These are phyloP conservation scores for Himalopsyche tibetana DNA, from an alignment of 2,888 invertebrate species.

Conservation along the genomic window DNA sequence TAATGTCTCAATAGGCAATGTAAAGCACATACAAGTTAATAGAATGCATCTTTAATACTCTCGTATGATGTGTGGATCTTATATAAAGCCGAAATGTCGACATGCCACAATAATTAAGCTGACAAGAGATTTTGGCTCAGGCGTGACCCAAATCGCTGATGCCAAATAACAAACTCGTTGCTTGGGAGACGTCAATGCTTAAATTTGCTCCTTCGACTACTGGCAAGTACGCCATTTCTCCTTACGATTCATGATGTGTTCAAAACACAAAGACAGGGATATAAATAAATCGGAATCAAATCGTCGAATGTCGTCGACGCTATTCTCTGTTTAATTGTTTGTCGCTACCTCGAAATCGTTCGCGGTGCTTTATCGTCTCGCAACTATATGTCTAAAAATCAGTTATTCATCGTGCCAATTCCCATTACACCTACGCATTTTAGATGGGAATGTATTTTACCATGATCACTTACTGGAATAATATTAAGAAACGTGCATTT, in stretches of 20 bases:
- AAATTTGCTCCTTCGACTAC: constrained; percentile 59
- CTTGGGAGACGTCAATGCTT: constrained; percentile 61
- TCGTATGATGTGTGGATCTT: constrained; percentile 59
- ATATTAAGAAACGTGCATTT: too few relatives aligned
- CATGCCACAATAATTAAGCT: constrained; percentile 65
- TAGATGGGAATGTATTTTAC: too few relatives aligned
- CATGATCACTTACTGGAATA: too few relatives aligned
- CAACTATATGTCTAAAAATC: not conserved
- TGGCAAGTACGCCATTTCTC: constrained; percentile 45
- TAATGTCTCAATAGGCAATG: too few relatives aligned
- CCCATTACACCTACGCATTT: too few relatives aligned
- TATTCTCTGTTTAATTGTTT: constrained; percentile 17
- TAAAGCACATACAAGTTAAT: not conserved
- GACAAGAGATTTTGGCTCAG: constrained; percentile 64
- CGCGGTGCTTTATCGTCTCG: not conserved
- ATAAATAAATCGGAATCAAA: not conserved
- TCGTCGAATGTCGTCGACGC: constrained; percentile 1
- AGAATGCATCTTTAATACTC: constrained; percentile 45
- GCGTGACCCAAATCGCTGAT: constrained; percentile 63
- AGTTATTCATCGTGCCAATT: not conserved
- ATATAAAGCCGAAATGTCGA: constrained; percentile 65
- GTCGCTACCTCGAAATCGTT: not conserved
- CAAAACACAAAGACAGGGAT: constrained; percentile 14
- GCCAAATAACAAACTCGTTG: constrained; percentile 59
- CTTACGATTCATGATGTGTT: constrained; percentile 10